Percentiles rank a stretch among this genome's conserved stretches.
phyloP scores from a whole-genome alignment of 2,113 vertebrate species.

The Xyrauchen texanus region DNA sequence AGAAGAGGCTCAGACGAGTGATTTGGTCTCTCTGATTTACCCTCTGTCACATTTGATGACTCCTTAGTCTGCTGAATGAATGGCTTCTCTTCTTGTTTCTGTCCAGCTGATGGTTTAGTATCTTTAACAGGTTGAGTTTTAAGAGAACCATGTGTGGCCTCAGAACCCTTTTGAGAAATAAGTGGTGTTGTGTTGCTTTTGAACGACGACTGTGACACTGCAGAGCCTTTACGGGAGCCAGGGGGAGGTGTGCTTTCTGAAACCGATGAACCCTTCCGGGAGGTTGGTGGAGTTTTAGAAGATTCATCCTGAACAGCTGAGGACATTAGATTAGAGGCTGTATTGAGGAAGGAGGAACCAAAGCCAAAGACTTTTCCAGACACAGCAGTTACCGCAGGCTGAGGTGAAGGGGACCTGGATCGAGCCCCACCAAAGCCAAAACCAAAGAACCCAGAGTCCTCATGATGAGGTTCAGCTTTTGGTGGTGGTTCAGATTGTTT shows the following conservation, averaged over 20 bases:
- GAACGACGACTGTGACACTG: conserved; percentile 15
- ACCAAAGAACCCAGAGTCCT: conserved; percentile 74
- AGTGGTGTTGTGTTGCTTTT: conserved; percentile 23
- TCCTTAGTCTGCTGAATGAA: not conserved
- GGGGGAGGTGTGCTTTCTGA: conserved; percentile 17
- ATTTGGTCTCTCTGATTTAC: conserved; percentile 36
- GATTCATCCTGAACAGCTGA: conserved; percentile 48
- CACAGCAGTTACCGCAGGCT: conserved; percentile 69
- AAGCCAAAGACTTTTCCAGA: conserved; percentile 74
- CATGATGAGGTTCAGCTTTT: conserved; percentile 62
- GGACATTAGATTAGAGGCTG: conserved; percentile 50
- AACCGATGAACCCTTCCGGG: conserved; percentile 31
- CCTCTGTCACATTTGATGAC: not conserved
- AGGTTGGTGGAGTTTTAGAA: conserved; percentile 37
- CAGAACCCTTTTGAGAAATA: not conserved
- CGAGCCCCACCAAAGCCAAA: conserved; percentile 73
- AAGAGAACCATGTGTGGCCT: not conserved
- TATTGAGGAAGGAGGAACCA: conserved; percentile 48
- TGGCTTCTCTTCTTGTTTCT: conserved; percentile 52
- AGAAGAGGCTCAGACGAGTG: conserved; percentile 17
- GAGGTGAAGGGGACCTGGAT: conserved; percentile 72
- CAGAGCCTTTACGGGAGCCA: conserved; percentile 13
- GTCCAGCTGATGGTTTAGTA: conserved; percentile 39
- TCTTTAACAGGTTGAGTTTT: conserved; percentile 22
- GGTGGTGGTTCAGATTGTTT: conserved; percentile 55